Conservation (phyloP, 2,888 invertebrate species). For the Hirtodrosophila alboralis region DNA sequence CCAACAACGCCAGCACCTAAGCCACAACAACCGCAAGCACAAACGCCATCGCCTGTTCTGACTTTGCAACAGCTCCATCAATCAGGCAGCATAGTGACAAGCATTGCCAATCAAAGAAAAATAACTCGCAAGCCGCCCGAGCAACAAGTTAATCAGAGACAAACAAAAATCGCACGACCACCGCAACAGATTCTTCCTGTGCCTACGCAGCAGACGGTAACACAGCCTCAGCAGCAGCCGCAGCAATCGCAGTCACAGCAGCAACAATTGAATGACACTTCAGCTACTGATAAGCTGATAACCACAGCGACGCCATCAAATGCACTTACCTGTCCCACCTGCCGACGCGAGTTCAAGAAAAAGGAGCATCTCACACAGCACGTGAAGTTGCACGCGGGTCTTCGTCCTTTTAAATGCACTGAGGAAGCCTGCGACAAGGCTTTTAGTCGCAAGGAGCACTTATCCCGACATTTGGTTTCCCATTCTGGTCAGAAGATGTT, state of each 20-base stretch:
- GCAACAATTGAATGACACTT: slow-evolving; percentile 18
- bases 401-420: slow-evolving; percentile 88
- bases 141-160: slow-evolving; percentile 5
- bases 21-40: slow-evolving; percentile 29
- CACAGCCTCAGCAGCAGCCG: slow-evolving; percentile 58
- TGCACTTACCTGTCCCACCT: slow-evolving; percentile 83
- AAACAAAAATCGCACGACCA: slow-evolving; percentile 31
- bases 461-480: slow-evolving; percentile 87
- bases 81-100: slow-evolving; percentile 9
- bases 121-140: slow-evolving; percentile 51
- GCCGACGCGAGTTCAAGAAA: slow-evolving; percentile 88
- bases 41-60: slow-evolving; percentile 37
- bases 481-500: slow-evolving; percentile 89
- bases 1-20: slow-evolving; percentile 75
- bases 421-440: slow-evolving; percentile 87
- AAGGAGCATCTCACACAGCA: slow-evolving; percentile 89
- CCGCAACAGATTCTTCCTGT: slow-evolving; percentile 59
- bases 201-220: slow-evolving; percentile 19
- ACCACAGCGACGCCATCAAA: slow-evolving; percentile 13
- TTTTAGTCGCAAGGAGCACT: slow-evolving; percentile 89
- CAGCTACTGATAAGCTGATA: slow-evolving; percentile 23
- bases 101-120: slow-evolving; percentile 49
- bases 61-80: slow-evolving; percentile 18
- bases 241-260: not conserved
- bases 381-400: slow-evolving; percentile 87